Conservation (phyloP, 2,113 vertebrate species). For the Vireo altiloquus region DNA sequence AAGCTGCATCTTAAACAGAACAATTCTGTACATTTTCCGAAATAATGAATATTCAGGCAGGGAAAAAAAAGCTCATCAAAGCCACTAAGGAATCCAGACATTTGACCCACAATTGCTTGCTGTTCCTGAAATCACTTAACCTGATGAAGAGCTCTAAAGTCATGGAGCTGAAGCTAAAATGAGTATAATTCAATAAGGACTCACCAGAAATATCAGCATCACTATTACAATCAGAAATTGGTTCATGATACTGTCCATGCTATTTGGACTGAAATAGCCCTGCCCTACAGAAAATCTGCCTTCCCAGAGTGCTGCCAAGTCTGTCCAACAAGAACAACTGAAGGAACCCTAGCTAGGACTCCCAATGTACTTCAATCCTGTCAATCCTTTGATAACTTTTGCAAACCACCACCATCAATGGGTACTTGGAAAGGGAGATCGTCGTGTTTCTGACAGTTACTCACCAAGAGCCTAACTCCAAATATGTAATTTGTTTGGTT, state of each 20-base stretch:
- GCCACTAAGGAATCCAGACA: neutral
- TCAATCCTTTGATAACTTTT: accelerated
- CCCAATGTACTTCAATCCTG: neutral
- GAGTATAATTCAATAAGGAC: neutral
- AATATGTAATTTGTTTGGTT: neutral
- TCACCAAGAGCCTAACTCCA: neutral
- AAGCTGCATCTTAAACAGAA: neutral
- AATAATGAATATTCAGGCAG: neutral
- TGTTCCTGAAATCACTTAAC: neutral
- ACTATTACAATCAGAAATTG: neutral
- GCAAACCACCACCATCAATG: neutral
- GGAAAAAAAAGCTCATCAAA: neutral
- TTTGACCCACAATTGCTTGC: neutral
- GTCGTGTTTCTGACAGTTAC: neutral
- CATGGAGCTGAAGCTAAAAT: neutral
- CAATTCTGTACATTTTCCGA: neutral
- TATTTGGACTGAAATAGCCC: neutral
- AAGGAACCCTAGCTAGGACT: neutral
- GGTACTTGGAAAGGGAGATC: neutral
- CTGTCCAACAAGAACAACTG: neutral
- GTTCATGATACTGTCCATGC: neutral
- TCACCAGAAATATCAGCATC: neutral
- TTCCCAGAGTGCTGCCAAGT: neutral
- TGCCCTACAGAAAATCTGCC: neutral
- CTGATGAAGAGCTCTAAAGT: neutral